Evolutionary conservation across 2,113 vertebrate genomes (phyloP).

Genomic region (Seriola quinqueradiata): DNA sequence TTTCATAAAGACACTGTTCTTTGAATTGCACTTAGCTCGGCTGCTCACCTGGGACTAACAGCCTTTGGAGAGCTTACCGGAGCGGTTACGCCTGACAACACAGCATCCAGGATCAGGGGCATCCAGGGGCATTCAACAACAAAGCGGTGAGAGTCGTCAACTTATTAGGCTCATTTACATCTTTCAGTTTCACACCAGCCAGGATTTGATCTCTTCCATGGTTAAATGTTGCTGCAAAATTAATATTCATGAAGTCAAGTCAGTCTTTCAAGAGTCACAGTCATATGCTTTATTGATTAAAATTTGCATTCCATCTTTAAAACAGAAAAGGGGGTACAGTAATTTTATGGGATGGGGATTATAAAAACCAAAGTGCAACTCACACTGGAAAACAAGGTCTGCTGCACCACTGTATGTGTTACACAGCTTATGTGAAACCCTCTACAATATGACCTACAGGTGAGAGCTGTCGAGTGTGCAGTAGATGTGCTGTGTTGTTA

Average conservation of each 20-base stretch:
- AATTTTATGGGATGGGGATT: not conserved
- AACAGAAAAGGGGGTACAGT: not conserved
- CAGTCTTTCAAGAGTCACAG: not conserved
- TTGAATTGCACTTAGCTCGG: not conserved
- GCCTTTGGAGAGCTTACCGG: not conserved
- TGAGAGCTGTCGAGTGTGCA: conserved; percentile 12
- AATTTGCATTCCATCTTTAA: conserved; percentile 16
- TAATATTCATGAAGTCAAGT: not conserved
- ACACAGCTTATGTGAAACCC: not conserved
- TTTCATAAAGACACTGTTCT: not conserved
- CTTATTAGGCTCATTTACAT: not conserved
- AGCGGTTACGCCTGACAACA: not conserved
- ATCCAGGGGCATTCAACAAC: not conserved
- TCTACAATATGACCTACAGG: conserved; percentile 29
- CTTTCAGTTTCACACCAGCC: not conserved
- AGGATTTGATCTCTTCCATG: no score
- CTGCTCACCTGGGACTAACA: not conserved
- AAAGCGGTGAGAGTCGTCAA: not conserved
- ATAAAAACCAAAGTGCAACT: not conserved
- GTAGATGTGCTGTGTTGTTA: conserved; percentile 34
- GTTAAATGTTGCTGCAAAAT: not conserved
- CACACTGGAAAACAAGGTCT: not conserved
- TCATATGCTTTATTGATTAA: conserved; percentile 32
- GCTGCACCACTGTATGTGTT: not conserved
- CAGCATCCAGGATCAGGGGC: not conserved